These are phyloP conservation scores for Bugula neritina DNA, from an alignment of 2,888 invertebrate species.

Conservation along the genomic window DNA sequence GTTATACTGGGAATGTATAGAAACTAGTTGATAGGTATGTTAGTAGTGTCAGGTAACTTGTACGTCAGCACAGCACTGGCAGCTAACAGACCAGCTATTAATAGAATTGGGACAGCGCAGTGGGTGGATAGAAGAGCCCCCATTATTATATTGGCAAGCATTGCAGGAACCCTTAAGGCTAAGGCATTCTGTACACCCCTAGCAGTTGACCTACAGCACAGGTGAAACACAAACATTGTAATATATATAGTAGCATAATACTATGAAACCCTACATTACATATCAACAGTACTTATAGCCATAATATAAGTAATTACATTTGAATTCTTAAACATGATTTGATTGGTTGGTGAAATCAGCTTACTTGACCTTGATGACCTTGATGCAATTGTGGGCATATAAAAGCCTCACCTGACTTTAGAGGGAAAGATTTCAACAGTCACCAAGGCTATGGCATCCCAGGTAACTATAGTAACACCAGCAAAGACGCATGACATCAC, in stretches of 20 bases:
- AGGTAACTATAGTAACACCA: constrained; percentile 53
- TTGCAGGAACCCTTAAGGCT: constrained; percentile 82
- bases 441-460: constrained; percentile 75
- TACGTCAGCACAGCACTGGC: constrained; percentile 81
- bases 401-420: constrained; percentile 64
- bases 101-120: constrained; percentile 86
- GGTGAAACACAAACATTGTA: not conserved
- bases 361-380: too few species aligned
- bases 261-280: not conserved
- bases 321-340: too few species aligned
- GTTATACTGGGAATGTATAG: too few species aligned
- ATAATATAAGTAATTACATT: too few species aligned
- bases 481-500: constrained; percentile 52
- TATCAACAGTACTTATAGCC: too few species aligned
- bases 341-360: too few species aligned
- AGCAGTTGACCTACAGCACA: constrained; percentile 68
- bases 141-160: constrained; percentile 80
- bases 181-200: constrained; percentile 79
- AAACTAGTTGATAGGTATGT: not conserved
- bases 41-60: constrained; percentile 79
- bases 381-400: not conserved
- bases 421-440: constrained; percentile 90
- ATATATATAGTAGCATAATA: not conserved
- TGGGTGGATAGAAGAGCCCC: constrained; percentile 78
- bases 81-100: constrained; percentile 76